Percentiles rank a stretch among this genome's conserved stretches.
Evolutionary conservation across 2,113 vertebrate genomes (phyloP).

Genomic region (Perca schrenkii): DNA sequence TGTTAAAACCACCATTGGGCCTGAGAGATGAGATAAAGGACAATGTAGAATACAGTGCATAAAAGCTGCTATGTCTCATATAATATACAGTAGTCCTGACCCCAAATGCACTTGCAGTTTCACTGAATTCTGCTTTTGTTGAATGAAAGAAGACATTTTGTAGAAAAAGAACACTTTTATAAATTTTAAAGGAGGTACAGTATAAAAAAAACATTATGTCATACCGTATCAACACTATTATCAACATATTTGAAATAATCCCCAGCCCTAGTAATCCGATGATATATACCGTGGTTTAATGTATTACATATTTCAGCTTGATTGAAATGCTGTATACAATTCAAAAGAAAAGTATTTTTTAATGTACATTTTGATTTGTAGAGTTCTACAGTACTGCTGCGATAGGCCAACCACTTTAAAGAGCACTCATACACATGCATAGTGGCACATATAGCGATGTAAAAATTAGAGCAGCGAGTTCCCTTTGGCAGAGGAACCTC

Average conservation of each 20-base stretch:
- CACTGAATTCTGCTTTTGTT: not conserved
- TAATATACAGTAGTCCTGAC: constrained; percentile 12
- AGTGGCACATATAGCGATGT: constrained; percentile 66
- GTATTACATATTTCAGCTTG: not conserved
- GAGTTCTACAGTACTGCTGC: not conserved
- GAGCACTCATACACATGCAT: constrained; percentile 43
- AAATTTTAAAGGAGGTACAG: no score
- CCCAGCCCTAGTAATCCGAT: not conserved
- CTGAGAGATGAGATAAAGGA: constrained; percentile 34
- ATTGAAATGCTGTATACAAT: not conserved
- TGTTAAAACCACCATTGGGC: constrained; percentile 54
- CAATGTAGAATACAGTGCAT: not conserved
- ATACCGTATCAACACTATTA: not conserved
- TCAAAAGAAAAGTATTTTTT: not conserved
- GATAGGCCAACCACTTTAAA: constrained; percentile 1
- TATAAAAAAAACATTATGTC: no score
- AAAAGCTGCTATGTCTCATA: constrained; percentile 18
- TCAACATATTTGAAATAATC: not conserved
- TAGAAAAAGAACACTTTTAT: not conserved
- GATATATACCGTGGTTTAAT: not conserved
- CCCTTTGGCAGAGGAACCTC: constrained; percentile 73
- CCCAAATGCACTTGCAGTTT: constrained; percentile 2
- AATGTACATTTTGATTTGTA: not conserved
- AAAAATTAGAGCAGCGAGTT: constrained; percentile 81
- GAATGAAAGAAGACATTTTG: not conserved